A percentile compares a stretch with the other conserved stretches of the same genome.
Evolutionary conservation across 2,888 invertebrate species (phyloP).

Genomic region (Tipula lateralis): DNA sequence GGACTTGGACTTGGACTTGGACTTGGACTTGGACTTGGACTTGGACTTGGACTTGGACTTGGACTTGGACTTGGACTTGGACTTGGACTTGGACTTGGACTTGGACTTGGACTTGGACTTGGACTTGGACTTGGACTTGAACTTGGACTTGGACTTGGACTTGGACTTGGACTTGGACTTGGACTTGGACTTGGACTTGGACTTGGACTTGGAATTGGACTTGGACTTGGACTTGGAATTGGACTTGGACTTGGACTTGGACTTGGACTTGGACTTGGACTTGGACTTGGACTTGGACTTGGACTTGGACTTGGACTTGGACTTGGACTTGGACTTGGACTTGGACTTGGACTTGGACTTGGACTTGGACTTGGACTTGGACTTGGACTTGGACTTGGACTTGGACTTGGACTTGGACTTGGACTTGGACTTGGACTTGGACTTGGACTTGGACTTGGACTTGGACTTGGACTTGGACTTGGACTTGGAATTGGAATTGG

Average conservation of each 20-base stretch:
- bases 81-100: background rate
- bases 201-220: background rate
- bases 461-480: background rate
- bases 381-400: background rate
- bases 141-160: background rate
- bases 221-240: too few relatives aligned
- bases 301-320: background rate
- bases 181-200: background rate
- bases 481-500: background rate
- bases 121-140: background rate
- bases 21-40: background rate
- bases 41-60: background rate
- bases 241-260: background rate
- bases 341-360: background rate
- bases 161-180: background rate
- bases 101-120: background rate
- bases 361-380: background rate
- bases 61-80: background rate
- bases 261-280: background rate
- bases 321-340: background rate
- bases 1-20: background rate
- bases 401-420: background rate
- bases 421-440: background rate
- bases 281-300: background rate
- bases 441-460: background rate